These are phyloP conservation scores for Hydriomena furcata DNA, from an alignment of 2,888 invertebrate species.

Conservation along the genomic window DNA sequence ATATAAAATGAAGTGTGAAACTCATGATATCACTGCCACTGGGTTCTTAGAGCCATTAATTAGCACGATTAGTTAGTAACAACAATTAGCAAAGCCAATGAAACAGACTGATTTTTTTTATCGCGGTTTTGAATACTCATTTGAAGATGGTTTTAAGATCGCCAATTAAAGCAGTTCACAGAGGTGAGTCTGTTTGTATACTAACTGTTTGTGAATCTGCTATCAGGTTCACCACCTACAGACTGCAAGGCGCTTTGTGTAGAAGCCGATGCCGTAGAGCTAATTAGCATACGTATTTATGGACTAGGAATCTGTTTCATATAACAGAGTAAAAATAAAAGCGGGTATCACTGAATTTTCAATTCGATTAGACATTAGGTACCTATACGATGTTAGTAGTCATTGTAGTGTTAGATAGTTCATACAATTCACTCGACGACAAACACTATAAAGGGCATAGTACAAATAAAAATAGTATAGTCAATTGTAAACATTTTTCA, in stretches of 20 bases:
- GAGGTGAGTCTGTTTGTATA: conserved; percentile 30
- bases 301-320: no score
- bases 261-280: conserved; percentile 12
- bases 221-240: conserved; percentile 36
- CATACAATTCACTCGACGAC: no score
- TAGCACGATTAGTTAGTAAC: conserved; percentile 60
- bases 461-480: no score
- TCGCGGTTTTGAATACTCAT: conserved; percentile 34
- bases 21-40: conserved; percentile 66
- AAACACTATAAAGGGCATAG: no score
- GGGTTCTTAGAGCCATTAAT: conserved; percentile 57
- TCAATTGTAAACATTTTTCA: no score
- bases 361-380: no score
- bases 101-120: conserved; percentile 39
- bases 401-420: no score
- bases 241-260: conserved; percentile 58
- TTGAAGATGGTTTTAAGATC: conserved; percentile 39
- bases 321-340: no score
- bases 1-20: conserved; percentile 60
- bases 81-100: conserved; percentile 52
- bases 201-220: conserved; percentile 1
- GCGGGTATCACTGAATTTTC: no score
- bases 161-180: conserved; percentile 11
- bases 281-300: conserved; percentile 22
- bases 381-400: no score